A percentile compares a stretch with the other conserved stretches of the same genome.
Conservation (phyloP, 2,888 invertebrate species). For the Lithodes maja region DNA sequence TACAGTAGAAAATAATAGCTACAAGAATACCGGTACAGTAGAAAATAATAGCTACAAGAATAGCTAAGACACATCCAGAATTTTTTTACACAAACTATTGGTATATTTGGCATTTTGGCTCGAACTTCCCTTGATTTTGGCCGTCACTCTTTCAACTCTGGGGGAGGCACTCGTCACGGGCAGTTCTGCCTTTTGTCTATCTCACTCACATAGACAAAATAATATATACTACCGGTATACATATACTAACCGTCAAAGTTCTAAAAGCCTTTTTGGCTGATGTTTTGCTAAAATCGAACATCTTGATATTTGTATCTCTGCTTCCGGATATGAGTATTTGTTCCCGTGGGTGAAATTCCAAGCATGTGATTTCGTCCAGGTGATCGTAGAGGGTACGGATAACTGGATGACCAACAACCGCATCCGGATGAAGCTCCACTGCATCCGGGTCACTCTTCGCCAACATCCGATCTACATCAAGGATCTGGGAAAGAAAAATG, state of each 20-base stretch:
- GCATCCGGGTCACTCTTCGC: conserved; percentile 94
- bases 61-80: no score
- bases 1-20: no score
- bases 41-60: no score
- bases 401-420: conserved; percentile 92
- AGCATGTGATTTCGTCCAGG: conserved; percentile 95
- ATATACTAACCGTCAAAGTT: conserved; percentile 86
- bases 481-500: conserved; percentile 79
- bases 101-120: no score
- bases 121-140: no score
- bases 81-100: no score
- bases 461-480: conserved; percentile 99
- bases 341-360: conserved; percentile 97
- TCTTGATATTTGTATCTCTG: conserved; percentile 93
- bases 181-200: no score
- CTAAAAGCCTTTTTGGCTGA: conserved; percentile 98
- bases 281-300: conserved; percentile 98
- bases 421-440: conserved; percentile 79
- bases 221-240: background rate
- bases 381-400: conserved; percentile 98
- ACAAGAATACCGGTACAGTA: no score
- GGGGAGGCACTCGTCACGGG: no score
- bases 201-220: no score
- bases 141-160: no score
- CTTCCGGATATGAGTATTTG: conserved; percentile 93